phyloP scores from a whole-genome alignment of 2,113 vertebrate genomes.

The Ophiodon elongatus region DNA sequence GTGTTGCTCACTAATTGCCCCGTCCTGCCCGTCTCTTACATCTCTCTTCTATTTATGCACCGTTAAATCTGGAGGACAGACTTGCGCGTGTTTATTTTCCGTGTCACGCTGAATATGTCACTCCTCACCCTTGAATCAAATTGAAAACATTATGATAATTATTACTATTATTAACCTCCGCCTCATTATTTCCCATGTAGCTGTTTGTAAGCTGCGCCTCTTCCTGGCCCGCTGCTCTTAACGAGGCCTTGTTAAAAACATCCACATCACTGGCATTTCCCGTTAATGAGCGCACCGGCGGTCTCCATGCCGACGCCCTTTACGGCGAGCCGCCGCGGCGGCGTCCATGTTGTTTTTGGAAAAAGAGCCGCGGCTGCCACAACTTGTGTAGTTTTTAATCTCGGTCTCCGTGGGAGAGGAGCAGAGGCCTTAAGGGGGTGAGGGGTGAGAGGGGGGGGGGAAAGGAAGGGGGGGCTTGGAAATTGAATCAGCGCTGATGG shows the following conservation, averaged over 20 bases:
- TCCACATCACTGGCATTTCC: constrained; percentile 65
- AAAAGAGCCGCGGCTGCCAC: constrained; percentile 5
- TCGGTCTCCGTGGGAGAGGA: constrained; percentile 56
- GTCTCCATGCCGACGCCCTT: constrained; percentile 59
- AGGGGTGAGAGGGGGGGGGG: too few species aligned
- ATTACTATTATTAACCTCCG: constrained; percentile 55
- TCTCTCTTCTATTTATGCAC: not conserved
- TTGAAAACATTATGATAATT: constrained; percentile 41
- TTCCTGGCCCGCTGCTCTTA: constrained; percentile 44
- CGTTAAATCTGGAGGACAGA: not conserved
- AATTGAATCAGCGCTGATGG: constrained; percentile 75
- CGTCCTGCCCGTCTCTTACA: not conserved
- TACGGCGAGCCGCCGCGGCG: constrained; percentile 22
- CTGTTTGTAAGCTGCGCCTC: constrained; percentile 49
- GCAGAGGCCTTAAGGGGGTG: constrained; percentile 44
- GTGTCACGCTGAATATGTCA: not conserved
- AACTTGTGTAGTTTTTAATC: constrained; percentile 50
- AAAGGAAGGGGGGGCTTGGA: constrained; percentile 18
- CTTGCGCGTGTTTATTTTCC: not conserved
- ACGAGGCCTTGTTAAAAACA: constrained; percentile 73
- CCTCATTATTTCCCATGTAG: constrained; percentile 54
- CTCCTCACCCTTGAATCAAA: not conserved
- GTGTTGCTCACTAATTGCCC: not conserved
- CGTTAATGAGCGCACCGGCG: constrained; percentile 46
- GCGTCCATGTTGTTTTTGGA: too few species aligned